Evolutionary conservation across 2,888 invertebrate genomes (phyloP), one percentile per base, ranked within the genome.

Genomic region (Drosophila paucipuncta): DNA sequence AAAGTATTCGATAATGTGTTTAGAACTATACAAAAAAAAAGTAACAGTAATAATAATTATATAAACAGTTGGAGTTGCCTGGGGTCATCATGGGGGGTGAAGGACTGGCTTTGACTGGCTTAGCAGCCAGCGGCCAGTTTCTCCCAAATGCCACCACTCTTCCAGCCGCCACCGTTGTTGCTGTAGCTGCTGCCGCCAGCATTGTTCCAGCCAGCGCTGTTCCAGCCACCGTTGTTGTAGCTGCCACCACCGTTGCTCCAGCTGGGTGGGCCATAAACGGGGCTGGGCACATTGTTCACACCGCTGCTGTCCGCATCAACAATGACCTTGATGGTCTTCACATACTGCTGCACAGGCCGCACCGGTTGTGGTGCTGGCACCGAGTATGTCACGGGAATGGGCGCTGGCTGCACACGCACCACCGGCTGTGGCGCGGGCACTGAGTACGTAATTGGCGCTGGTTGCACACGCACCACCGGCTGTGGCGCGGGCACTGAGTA

Each of bases 121-220:
- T 91, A 91, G 68, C 91, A 91, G 68, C 91, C 91, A 13, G 84
- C 43, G 4, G 83, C 64, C 43, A 92, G 66, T 66, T 91, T 91
- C 78, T 92, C 92, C 73, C 83, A 89, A 73, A 91, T 84, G 76
- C 91, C 90, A 41, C 91, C 92, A 52, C 88, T 78, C 70, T 92
- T 91, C 81, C 81, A 91, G 78, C 85, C 87, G 18, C 75, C 64
- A 2, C 41, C 43, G 5, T 62, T 79, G 54, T 61, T 76, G 25
- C 66, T 73, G 7, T 70, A 67, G 28, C 80, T 65, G 53, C n/a
- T 39, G 7, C 31, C 35, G 62, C 90, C 82, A 28, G 78, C 82
- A 9, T 78, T 75, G 64, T 81, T 85, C 70, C 71, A 86, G 68
- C 84, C 90, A 57, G 55, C 55, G 18, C 79, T 73, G 61, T 83